These are phyloP conservation scores for Caenorhabditis virilis DNA, from an alignment of 2,888 invertebrate species.

Conservation along the genomic window DNA sequence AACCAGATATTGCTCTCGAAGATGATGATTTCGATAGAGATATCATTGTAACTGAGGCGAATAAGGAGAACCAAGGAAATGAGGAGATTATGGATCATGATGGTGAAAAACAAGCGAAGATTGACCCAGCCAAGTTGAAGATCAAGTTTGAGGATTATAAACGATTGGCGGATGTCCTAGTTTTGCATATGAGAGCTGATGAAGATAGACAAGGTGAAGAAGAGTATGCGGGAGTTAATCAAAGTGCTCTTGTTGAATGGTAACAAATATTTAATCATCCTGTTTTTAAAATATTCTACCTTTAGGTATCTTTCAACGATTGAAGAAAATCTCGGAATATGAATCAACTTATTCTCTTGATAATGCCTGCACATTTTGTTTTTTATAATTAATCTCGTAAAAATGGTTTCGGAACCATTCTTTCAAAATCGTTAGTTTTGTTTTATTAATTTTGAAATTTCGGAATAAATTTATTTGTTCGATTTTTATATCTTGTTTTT, in stretches of 20 bases:
- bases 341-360: too few species aligned
- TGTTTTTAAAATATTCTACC: neutral
- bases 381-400: too few species aligned
- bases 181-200: slow-evolving; percentile 84
- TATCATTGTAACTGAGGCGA: slow-evolving; percentile 29
- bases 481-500: too few species aligned
- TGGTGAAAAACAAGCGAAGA: slow-evolving; percentile 25
- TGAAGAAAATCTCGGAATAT: slow-evolving; percentile 86
- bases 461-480: too few species aligned
- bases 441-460: too few species aligned
- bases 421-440: too few species aligned
- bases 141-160: slow-evolving; percentile 92
- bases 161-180: slow-evolving; percentile 85
- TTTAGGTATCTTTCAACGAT: slow-evolving; percentile 77
- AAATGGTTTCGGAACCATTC: too few species aligned
- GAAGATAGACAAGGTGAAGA: slow-evolving; percentile 73
- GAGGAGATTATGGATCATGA: slow-evolving; percentile 37
- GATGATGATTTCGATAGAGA: slow-evolving; percentile 75
- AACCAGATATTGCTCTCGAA: slow-evolving; percentile 91
- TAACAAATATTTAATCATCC: too few species aligned
- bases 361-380: too few species aligned
- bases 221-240: slow-evolving; percentile 58
- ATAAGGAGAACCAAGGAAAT: slow-evolving; percentile 42
- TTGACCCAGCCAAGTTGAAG: slow-evolving; percentile 68
- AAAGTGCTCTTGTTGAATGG: slow-evolving; percentile 81